Conservation (phyloP, 2,797 vertebrate genomes). For the Yasuhikotakia modesta region DNA sequence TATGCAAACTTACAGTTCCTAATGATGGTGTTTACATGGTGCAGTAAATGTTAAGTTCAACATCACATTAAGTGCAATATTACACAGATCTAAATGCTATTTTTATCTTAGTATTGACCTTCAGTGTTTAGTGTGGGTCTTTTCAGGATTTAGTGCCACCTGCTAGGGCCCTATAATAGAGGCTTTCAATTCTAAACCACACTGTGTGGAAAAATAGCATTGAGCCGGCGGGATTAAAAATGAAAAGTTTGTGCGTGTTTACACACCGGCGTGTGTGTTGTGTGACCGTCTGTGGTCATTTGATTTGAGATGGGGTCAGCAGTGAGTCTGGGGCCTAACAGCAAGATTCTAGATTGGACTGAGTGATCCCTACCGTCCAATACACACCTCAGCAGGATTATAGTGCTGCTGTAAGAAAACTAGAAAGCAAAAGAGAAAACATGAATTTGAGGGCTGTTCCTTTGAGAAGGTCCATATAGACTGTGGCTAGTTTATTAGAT, state of each 20-base stretch:
- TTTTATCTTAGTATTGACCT: slow-evolving; percentile 21
- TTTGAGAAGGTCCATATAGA: neutral
- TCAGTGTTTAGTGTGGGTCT: neutral
- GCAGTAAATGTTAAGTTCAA: neutral
- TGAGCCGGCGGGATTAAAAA: slow-evolving; percentile 33
- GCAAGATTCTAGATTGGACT: slow-evolving; percentile 41
- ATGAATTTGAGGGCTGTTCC: neutral
- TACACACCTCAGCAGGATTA: slow-evolving; percentile 30
- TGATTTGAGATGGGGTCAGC: slow-evolving; percentile 50
- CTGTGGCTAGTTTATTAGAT: slow-evolving; percentile 31
- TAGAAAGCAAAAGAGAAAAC: neutral
- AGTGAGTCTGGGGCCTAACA: slow-evolving; percentile 42
- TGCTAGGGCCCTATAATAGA: neutral
- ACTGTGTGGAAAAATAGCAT: slow-evolving; percentile 12
- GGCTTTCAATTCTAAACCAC: neutral
- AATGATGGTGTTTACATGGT: neutral
- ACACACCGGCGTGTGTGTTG: slow-evolving; percentile 27
- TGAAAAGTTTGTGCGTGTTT: slow-evolving; percentile 24
- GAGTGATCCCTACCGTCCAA: slow-evolving; percentile 32
- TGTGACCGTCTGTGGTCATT: slow-evolving; percentile 37
- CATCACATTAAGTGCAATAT: neutral
- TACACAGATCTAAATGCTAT: neutral
- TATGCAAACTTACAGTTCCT: neutral
- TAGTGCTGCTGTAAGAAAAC: neutral
- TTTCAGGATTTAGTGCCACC: slow-evolving; percentile 32